Conservation (phyloP, 2,113 vertebrate genomes). For the Ptychochromis oligacanthus region DNA sequence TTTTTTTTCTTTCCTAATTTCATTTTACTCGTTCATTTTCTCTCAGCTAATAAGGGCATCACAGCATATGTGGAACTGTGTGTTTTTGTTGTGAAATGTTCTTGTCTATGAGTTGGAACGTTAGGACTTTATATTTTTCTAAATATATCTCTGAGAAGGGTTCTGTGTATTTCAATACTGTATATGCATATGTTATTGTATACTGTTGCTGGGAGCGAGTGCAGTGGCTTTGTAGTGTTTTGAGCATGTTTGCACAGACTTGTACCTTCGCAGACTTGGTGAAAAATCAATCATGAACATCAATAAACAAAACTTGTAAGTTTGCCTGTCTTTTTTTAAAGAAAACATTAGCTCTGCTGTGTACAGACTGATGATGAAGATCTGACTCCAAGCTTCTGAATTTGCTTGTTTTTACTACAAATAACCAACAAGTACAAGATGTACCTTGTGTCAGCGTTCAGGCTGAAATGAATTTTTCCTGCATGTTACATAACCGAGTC, state of each 20-base stretch:
- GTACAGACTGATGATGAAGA: not conserved
- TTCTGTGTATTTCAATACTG: conserved; percentile 69
- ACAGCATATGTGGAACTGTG: conserved; percentile 45
- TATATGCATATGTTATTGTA: conserved; percentile 69
- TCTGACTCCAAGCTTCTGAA: not conserved
- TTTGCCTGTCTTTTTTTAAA: conserved; percentile 5
- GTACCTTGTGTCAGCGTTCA: not conserved
- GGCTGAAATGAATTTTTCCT: not conserved
- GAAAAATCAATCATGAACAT: conserved; percentile 62
- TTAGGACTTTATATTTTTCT: conserved; percentile 83
- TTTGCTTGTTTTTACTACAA: not conserved
- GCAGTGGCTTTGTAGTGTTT: conserved; percentile 73
- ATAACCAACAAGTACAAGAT: not conserved
- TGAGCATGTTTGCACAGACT: conserved; percentile 78
- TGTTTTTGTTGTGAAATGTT: conserved; percentile 68
- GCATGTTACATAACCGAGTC: not conserved
- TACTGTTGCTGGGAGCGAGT: conserved; percentile 60
- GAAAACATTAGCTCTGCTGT: not conserved
- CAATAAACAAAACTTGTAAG: conserved; percentile 70
- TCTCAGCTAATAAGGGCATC: conserved; percentile 47
- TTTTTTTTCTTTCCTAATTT: not conserved
- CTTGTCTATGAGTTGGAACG: conserved; percentile 65
- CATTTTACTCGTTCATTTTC: conserved; percentile 8
- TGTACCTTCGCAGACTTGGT: conserved; percentile 65
- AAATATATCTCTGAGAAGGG: conserved; percentile 68